phyloP scores from a whole-genome alignment of 2,113 vertebrate genomes.

The Thalassarche chlororhynchos region DNA sequence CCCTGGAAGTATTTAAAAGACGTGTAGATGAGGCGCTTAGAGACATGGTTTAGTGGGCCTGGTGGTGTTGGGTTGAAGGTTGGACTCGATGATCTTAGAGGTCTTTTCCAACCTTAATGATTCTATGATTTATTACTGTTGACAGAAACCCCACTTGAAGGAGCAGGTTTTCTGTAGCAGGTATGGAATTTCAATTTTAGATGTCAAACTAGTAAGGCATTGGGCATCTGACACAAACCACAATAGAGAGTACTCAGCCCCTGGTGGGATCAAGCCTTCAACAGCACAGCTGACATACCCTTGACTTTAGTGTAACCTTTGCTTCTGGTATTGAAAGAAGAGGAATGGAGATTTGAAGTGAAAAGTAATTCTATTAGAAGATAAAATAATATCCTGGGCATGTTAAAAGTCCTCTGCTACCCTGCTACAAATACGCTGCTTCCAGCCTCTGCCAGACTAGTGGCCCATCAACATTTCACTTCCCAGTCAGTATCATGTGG shows the following conservation, averaged over 20 bases:
- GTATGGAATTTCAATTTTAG: background rate
- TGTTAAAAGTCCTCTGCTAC: background rate
- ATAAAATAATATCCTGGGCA: background rate
- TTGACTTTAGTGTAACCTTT: background rate
- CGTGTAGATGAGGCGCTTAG: no score
- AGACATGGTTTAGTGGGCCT: no score
- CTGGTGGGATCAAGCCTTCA: background rate
- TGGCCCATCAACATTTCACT: background rate
- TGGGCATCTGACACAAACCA: background rate
- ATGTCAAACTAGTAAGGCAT: background rate
- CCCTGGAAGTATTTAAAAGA: no score
- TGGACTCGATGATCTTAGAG: no score
- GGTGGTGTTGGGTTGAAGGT: no score
- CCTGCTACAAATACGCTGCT: background rate
- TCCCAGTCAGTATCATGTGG: background rate
- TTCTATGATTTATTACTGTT: background rate
- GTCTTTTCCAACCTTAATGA: no score
- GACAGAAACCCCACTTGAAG: background rate
- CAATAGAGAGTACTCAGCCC: background rate
- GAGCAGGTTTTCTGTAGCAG: background rate
- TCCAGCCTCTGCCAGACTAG: background rate
- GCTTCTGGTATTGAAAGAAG: background rate
- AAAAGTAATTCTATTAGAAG: background rate
- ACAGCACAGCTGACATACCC: background rate
- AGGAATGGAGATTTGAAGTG: background rate